Base-by-base conservation (phyloP, 2,797 vertebrate genomes). In the Megaceryle alcyon region DNA sequence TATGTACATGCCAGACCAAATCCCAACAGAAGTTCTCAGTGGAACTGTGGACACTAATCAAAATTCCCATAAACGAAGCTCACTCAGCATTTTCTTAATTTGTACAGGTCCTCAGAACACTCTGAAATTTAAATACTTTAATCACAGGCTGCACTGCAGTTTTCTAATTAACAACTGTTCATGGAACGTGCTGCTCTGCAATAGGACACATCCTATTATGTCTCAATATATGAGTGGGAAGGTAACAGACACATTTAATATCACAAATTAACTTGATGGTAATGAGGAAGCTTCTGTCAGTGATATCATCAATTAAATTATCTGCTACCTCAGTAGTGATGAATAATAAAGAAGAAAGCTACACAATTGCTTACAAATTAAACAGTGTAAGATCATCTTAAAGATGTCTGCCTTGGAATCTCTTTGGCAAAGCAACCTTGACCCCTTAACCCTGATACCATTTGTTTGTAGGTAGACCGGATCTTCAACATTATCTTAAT, bases 401-500 rank as follows among this genome's bases (percentile, higher is more conserved):
- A 91, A 66, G 76, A 92, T 46, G 41, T 8, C 63, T 64, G 43
- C 31, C 56, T 41, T 59, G 43, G 81, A 84, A 81, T 76, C 31
- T 61, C 63, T 72, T 75, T 41, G 33, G 51, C 79, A 49, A 1
- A 69, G 23, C 41, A 90, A 26, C 17, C 8, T 70, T 73, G 43
- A 22, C 59, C 64, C 56, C 60, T 86, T 73, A 70, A 54, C 37
- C 65, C 73, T 51, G 88, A 79, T 53, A 63, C 31, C 53, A 73
- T 88, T 94, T 86, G 65, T 91, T 80, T 90, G 63, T 69, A 84
- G 80, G 91, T 84, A 90, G 92, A 95, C 77, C 63, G 73, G 80
- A 97, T 92, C 92, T 96, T 88, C 92, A 88, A 68, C 87, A 91
- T 94, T 94, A 96, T 79, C 94, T 90, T 94, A 92, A 97, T 96